These are phyloP conservation scores for Amphipyra tragopoginis DNA, from an alignment of 2,888 invertebrate genomes.

Conservation along the genomic window DNA sequence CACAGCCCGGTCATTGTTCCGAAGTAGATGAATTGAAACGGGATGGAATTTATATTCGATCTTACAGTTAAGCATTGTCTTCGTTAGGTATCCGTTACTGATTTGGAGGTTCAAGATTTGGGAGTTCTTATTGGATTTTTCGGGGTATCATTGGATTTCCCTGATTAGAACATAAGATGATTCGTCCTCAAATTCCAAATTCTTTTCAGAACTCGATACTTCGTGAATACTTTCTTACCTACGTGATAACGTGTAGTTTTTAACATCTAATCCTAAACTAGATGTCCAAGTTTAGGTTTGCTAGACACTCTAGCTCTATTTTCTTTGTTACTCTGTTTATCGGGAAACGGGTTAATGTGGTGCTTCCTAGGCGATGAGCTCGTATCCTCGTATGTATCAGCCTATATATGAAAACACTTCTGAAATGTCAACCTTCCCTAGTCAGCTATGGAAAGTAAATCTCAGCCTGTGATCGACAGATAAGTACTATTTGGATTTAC, in stretches of 20 bases:
- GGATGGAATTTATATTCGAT: constrained; percentile 56
- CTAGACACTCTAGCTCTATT: constrained; percentile 21
- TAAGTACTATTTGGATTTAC: background rate
- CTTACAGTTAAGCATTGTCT: constrained; percentile 52
- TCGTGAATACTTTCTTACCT: constrained; percentile 7
- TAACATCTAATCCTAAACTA: constrained; percentile 3
- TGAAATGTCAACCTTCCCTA: constrained; percentile 17
- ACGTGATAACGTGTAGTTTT: constrained; percentile 23
- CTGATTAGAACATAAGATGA: constrained; percentile 35
- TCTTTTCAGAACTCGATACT: constrained; percentile 12
- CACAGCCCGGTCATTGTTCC: constrained; percentile 64
- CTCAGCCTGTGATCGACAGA: background rate
- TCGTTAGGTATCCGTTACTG: constrained; percentile 50
- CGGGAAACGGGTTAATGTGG: constrained; percentile 38
- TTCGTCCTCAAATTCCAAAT: constrained; percentile 24
- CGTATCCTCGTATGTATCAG: constrained; percentile 17
- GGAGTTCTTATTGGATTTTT: constrained; percentile 41
- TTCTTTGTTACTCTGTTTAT: constrained; percentile 24
- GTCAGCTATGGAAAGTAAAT: constrained; percentile 6
- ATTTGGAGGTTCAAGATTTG: constrained; percentile 42
- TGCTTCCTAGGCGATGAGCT: constrained; percentile 39
- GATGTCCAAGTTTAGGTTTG: constrained; percentile 8
- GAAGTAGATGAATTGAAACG: constrained; percentile 60
- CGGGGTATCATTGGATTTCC: constrained; percentile 36
- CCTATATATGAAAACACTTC: constrained; percentile 18